Evolutionary conservation across 2,113 vertebrate genomes (phyloP).

Genomic region (Thunnus thynnus): DNA sequence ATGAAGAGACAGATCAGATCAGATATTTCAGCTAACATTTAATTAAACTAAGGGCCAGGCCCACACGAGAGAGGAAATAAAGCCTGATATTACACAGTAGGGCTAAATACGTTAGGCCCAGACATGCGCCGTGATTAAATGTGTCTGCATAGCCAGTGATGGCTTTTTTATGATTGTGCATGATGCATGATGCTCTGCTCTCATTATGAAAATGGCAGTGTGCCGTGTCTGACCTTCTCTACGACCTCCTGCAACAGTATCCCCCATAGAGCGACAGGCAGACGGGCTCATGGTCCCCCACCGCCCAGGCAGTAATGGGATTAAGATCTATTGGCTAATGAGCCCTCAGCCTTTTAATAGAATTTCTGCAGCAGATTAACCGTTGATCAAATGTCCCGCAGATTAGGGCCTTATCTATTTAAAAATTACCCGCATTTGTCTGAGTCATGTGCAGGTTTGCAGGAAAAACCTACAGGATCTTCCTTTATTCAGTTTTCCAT

Average conservation of each 20-base stretch:
- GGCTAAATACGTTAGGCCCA: slow-evolving; percentile 76
- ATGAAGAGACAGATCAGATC: slow-evolving; percentile 51
- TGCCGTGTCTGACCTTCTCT: slow-evolving; percentile 75
- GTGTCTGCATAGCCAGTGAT: slow-evolving; percentile 74
- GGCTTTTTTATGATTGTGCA: slow-evolving; percentile 80
- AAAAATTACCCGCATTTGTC: slow-evolving; percentile 64
- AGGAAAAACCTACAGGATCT: not conserved
- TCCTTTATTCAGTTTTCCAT: not conserved
- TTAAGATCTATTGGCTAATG: slow-evolving; percentile 86
- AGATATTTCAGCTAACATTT: slow-evolving; percentile 79
- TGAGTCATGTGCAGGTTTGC: slow-evolving; percentile 40
- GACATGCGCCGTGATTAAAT: slow-evolving; percentile 82
- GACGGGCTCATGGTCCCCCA: slow-evolving; percentile 62
- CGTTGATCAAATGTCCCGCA: slow-evolving; percentile 79
- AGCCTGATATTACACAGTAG: slow-evolving; percentile 76
- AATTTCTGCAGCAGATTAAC: slow-evolving; percentile 81
- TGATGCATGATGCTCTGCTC: slow-evolving; percentile 77
- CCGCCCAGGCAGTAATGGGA: slow-evolving; percentile 78
- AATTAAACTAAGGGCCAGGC: slow-evolving; percentile 71
- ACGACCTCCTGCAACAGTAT: slow-evolving; percentile 53
- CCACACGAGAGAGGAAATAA: slow-evolving; percentile 68
- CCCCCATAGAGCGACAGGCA: slow-evolving; percentile 67
- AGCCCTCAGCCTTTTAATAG: slow-evolving; percentile 80
- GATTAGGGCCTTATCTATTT: slow-evolving; percentile 74
- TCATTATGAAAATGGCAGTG: slow-evolving; percentile 83